phyloP scores from a whole-genome alignment of 53 echinoderm and acorn worm genomes.

The Stichopus horrens region DNA sequence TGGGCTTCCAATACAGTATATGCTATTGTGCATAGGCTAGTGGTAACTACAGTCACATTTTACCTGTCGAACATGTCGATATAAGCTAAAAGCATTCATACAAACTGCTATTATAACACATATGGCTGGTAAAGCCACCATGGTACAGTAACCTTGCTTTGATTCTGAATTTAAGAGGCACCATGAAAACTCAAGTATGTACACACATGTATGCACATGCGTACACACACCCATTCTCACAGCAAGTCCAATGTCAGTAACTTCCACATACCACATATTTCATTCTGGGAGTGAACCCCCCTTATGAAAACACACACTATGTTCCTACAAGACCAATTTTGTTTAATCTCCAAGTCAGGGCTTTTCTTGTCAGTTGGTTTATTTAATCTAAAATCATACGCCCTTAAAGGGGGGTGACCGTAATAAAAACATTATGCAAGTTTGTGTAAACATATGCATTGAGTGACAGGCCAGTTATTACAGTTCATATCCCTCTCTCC shows the following conservation, averaged over 20 bases:
- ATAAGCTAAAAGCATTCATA: background rate
- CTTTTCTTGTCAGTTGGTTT: background rate
- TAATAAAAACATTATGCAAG: conserved; percentile 2
- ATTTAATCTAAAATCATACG: conserved; percentile 4
- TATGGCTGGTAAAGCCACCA: background rate
- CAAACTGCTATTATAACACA: background rate
- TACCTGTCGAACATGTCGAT: too few relatives aligned
- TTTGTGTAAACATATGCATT: background rate
- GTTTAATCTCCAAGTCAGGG: background rate
- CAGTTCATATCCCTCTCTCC: background rate
- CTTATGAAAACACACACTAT: conserved; percentile 1
- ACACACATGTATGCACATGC: too few relatives aligned
- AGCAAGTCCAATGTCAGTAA: background rate
- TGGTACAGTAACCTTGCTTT: too few relatives aligned
- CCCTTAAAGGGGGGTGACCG: background rate
- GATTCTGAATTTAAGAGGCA: too few relatives aligned
- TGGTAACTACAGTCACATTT: too few relatives aligned
- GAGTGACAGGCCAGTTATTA: conserved; percentile 6
- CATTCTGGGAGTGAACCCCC: background rate
- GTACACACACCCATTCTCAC: too few relatives aligned
- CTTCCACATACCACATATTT: conserved; percentile 1
- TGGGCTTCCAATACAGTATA: too few relatives aligned
- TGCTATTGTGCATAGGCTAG: too few relatives aligned
- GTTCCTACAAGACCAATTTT: background rate
- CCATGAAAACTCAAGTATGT: too few relatives aligned